These are phyloP conservation scores for Lepisosteus oculatus DNA, from an alignment of 2,113 vertebrate species.

Conservation along the genomic window DNA sequence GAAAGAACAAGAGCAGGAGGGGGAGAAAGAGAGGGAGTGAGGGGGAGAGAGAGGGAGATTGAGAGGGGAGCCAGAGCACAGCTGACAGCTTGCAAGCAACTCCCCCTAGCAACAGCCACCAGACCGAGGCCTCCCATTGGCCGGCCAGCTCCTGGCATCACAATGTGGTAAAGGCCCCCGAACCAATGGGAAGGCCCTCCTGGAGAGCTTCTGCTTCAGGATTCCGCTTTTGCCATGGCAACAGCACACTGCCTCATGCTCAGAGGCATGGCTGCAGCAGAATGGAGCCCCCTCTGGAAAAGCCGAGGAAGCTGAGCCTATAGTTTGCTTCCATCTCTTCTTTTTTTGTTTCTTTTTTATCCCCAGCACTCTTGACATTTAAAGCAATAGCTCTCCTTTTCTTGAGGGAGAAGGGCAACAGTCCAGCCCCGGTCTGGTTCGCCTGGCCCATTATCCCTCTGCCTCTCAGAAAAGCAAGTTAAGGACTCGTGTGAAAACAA, in stretches of 20 bases:
- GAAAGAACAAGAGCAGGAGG: slow-evolving; percentile 23
- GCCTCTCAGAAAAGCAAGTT: too few relatives aligned
- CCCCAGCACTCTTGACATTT: background rate
- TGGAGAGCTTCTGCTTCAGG: slow-evolving; percentile 50
- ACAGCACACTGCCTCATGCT: slow-evolving; percentile 58
- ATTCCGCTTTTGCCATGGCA: slow-evolving; percentile 72
- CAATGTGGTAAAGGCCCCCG: slow-evolving; percentile 51
- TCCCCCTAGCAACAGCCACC: slow-evolving; percentile 74
- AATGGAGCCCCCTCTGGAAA: slow-evolving; percentile 17
- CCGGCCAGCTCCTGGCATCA: slow-evolving; percentile 59
- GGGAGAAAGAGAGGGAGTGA: slow-evolving; percentile 23
- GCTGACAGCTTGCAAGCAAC: slow-evolving; percentile 67
- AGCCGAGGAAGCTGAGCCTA: background rate
- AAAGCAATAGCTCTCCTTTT: background rate
- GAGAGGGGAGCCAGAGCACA: slow-evolving; percentile 57
- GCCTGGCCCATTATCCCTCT: too few relatives aligned
- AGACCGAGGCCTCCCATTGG: slow-evolving; percentile 61
- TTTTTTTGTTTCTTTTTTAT: too few relatives aligned
- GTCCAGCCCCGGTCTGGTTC: too few relatives aligned
- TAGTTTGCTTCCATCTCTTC: too few relatives aligned
- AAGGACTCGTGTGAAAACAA: too few relatives aligned
- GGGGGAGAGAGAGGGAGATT: slow-evolving; percentile 35
- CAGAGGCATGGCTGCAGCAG: slow-evolving; percentile 33
- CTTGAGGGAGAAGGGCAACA: background rate
- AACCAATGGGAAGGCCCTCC: slow-evolving; percentile 54